Evolutionary conservation across 2,888 invertebrate species (phyloP).

Genomic region (Timandra comae): DNA sequence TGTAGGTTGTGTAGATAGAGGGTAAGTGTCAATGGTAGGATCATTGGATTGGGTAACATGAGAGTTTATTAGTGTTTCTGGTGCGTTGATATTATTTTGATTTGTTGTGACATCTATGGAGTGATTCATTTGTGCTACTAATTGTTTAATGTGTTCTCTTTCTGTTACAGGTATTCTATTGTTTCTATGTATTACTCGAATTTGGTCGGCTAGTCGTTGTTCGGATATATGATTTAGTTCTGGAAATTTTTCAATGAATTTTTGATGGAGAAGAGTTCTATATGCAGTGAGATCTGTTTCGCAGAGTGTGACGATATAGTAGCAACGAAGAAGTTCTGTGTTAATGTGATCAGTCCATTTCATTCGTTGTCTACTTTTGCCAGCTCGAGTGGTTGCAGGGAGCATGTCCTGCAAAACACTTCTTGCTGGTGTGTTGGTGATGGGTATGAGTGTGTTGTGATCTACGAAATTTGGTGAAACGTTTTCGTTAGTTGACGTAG

Average conservation of each 20-base stretch:
- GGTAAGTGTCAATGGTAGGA: not conserved
- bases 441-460: too few species aligned
- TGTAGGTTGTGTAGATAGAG: conserved; percentile 9
- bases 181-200: not conserved
- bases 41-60: not conserved
- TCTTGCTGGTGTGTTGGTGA: too few species aligned
- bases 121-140: too few species aligned
- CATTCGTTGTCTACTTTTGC: conserved; percentile 10
- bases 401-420: conserved; percentile 1
- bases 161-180: not conserved
- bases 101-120: not conserved
- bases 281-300: conserved; percentile 1
- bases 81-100: not conserved
- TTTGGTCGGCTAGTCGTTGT: conserved; percentile 1
- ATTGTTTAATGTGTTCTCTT: too few species aligned
- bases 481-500: too few species aligned
- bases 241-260: not conserved
- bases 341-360: conserved; percentile 8
- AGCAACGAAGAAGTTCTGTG: conserved; percentile 7
- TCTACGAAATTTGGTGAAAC: too few species aligned
- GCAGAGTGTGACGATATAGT: not conserved
- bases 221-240: not conserved
- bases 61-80: not conserved
- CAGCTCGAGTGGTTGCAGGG: conserved; percentile 14
- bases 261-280: not conserved